Conservation (phyloP, 2,797 vertebrate genomes). For the Myotis vivesi region DNA sequence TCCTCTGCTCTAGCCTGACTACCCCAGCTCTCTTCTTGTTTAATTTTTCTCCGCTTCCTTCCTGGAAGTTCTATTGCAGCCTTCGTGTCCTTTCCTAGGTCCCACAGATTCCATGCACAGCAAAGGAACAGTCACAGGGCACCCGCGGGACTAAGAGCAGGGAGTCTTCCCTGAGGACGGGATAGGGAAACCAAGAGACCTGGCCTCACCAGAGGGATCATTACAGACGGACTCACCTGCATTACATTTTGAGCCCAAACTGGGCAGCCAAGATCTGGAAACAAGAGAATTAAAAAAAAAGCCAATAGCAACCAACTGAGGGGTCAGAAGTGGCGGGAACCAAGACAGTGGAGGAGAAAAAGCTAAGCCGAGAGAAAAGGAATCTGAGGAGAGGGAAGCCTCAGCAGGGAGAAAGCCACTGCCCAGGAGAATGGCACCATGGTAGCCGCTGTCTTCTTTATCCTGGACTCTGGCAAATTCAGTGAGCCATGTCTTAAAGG, state of each 20-base stretch:
- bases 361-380: background rate
- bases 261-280: background rate
- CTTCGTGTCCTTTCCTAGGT: background rate
- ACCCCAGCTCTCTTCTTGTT: background rate
- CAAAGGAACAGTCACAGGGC: background rate
- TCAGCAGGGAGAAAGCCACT: background rate
- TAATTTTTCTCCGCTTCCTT: background rate
- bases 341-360: background rate
- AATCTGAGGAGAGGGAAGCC: background rate
- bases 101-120: background rate
- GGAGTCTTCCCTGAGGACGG: background rate
- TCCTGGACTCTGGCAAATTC: background rate
- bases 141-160: background rate
- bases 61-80: background rate
- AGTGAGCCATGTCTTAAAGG: background rate
- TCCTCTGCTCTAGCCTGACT: background rate
- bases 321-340: background rate
- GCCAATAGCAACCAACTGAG: background rate
- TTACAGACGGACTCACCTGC: background rate
- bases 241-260: background rate
- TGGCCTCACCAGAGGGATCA: background rate
- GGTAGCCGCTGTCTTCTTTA: background rate
- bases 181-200: background rate
- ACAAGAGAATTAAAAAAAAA: background rate
- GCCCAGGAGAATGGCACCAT: background rate